Base-by-base conservation (phyloP, 2,113 vertebrate genomes). In the Oxyruncus cristatus region DNA sequence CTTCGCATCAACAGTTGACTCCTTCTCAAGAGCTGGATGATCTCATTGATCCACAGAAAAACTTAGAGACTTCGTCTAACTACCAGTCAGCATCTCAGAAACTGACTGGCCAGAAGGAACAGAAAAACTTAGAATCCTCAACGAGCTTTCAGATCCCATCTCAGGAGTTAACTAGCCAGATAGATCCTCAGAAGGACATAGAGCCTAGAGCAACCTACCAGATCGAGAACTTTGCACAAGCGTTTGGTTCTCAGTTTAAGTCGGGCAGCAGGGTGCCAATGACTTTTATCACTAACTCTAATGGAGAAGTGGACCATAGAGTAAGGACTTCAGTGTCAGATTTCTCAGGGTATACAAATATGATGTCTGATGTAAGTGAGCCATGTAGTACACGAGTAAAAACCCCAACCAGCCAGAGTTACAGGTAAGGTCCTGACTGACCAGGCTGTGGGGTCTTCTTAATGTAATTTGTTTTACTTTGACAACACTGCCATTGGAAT, bases 341-440 rank as follows among this genome's bases (percentile, higher is more conserved):
- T 99, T 99, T 99, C 99, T 99, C 99, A 99, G 99, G 99, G 99
- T 99, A 99, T 99, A 98, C 99, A 98, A 99, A 99, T 98, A 99
- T 99, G 99, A 99, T 99, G 99, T 99, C 99, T 98, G 99, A 99
- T 97, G 99, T 99, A 95, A 99, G 98, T 93, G 99, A 99, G 99
- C 99, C 99, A 98, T 99, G 99, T 98, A 99, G 99, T 98, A 98
- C 99, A 98, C 98, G 99, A 99, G 99, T 99, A 97, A 99, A 99
- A 99, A 99, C 99, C 97, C 99, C 98, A 91, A 99, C 99, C 98
- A 99, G 99, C 99, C 99, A 99, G 98, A 99, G 99, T 98, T 99
- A 99, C 98, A 99, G 99, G 99, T 99, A 99, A 99, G 98, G 98
- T 98, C 98, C 98, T 85, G 52, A 92, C 91, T 97, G 98, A 97